These are phyloP conservation scores for Drosophila kohkoa DNA, from an alignment of 1,140 invertebrate genomes.

Conservation along the genomic window DNA sequence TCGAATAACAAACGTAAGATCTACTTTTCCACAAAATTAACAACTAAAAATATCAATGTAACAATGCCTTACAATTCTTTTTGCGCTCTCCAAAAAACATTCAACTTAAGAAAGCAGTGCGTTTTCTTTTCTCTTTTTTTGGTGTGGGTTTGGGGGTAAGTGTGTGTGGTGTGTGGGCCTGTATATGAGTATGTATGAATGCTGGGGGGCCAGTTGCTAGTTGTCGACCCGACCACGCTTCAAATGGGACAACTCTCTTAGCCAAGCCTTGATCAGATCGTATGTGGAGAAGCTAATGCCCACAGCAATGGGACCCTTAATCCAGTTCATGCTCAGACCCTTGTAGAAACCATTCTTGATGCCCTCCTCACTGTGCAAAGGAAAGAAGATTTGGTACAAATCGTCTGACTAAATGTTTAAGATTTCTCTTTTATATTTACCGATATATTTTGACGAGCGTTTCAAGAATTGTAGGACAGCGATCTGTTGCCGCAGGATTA, in stretches of 20 bases:
- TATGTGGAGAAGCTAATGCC: slow-evolving; percentile 99
- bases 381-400: neutral
- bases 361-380: slow-evolving; percentile 91
- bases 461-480: slow-evolving; percentile 70
- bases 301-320: slow-evolving; percentile 99
- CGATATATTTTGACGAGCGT: slow-evolving; percentile 78
- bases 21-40: slow-evolving; percentile 54
- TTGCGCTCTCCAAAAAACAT: slow-evolving; percentile 19
- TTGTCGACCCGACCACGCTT: slow-evolving; percentile 65
- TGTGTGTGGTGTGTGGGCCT: slow-evolving; percentile 11
- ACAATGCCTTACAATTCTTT: slow-evolving; percentile 51
- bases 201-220: slow-evolving; percentile 31
- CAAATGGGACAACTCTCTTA: slow-evolving; percentile 84
- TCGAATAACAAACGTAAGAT: slow-evolving; percentile 70
- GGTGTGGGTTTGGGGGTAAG: slow-evolving; percentile 38
- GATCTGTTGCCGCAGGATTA: slow-evolving; percentile 38
- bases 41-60: slow-evolving; percentile 74
- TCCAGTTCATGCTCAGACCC: slow-evolving; percentile 99
- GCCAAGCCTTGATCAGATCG: slow-evolving; percentile 90
- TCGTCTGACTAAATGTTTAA: neutral
- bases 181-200: slow-evolving; percentile 29
- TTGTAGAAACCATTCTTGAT: slow-evolving; percentile 97
- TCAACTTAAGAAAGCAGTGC: slow-evolving; percentile 62
- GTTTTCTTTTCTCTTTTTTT: slow-evolving; percentile 54
- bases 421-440: slow-evolving; percentile 34